Evolutionary conservation across 2,113 vertebrate genomes (phyloP), one percentile per base, ranked within the genome.

Genomic region (Caranx melampygus): DNA sequence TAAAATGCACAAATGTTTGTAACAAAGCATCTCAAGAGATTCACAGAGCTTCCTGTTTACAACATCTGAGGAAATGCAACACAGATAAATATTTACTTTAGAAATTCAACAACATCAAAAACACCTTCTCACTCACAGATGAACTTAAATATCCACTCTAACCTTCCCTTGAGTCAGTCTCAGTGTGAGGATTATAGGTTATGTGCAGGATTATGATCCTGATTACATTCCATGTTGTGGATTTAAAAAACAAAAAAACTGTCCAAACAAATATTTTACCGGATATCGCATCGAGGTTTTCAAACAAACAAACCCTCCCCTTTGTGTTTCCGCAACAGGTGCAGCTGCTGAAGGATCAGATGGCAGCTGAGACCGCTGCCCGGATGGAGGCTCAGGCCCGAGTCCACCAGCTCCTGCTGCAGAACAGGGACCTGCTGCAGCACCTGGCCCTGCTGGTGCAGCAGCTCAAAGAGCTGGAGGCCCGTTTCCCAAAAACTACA

Each of bases 371-470:
- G 85, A 94, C 88, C 0, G 84, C 95, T 0, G 96, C 96, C 42
- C 94, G 94, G 7, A 92, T 96, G 70, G 96, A 98, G 85, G 95
- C 96, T 0, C 95, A 96, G 85, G 94, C 95, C 52, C 95, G 96
- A 0, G 95, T 96, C 20, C 94, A 94, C 89, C 96, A 97, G 93
- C 94, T 97, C 54, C 94, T 97, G 68, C 81, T 97, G 83, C 95
- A 96, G 93, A 96, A 97, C 93, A 84, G 94, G 0, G 95, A 96
- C 81, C 82, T 97, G 74, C 94, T 96, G 64, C 95, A 96, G 84
- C 95, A 96, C 67, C 93, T 98, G 83, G 93, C 95, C 1, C 76
- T 96, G 87, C 94, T 96, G n/a, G 96, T 97, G 86, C 92, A 94
- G 86, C 96, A 97, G 87, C 94, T 98, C 51, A 94, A 95, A 2